Conservation (phyloP, 2,113 vertebrate species). For the Cynopterus brachyotis region DNA sequence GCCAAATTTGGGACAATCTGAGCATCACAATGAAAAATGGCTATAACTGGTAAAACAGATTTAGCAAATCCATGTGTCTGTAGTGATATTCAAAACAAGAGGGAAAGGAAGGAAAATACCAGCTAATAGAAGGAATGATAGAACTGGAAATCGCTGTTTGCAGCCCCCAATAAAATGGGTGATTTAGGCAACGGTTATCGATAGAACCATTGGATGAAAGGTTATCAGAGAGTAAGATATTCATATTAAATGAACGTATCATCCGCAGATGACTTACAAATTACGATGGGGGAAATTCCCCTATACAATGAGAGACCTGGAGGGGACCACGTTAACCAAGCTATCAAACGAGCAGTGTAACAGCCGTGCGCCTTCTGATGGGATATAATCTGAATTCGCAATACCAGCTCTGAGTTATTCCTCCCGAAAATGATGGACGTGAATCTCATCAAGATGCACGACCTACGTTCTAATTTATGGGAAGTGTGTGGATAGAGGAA, state of each 20-base stretch:
- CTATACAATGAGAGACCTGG: not conserved
- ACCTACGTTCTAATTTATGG: not conserved
- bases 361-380: not conserved
- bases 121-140: not conserved
- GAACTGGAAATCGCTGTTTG: not conserved
- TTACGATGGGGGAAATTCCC: not conserved
- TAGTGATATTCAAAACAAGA: not conserved
- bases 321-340: not conserved
- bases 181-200: not conserved
- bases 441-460: not conserved
- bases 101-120: not conserved
- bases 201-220: not conserved
- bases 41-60: not conserved
- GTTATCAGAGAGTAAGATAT: not conserved
- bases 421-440: not conserved
- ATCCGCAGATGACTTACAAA: not conserved
- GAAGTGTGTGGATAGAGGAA: not conserved
- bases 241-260: not conserved
- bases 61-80: not conserved
- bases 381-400: not conserved
- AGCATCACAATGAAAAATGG: not conserved
- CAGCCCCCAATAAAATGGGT: not conserved
- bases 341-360: not conserved
- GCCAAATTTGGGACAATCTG: not conserved
- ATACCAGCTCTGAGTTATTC: not conserved